A percentile compares a stretch with the other conserved stretches of the same genome.
Conservation (phyloP, 2,888 invertebrate genomes). For the Craniophora ligustri region DNA sequence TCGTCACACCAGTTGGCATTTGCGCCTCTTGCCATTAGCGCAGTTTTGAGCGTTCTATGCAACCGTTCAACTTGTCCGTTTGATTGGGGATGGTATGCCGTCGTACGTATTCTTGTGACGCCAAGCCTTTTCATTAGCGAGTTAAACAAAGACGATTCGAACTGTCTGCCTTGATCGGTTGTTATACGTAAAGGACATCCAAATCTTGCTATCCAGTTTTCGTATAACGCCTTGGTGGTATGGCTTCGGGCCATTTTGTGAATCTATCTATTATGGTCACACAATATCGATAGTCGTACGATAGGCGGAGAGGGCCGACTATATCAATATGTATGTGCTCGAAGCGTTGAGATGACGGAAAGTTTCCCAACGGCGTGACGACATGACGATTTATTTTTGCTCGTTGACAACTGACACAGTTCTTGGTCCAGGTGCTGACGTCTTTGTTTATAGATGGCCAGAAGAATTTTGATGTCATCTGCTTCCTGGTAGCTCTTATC, state of each 20-base stretch:
- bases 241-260: conserved; percentile 10
- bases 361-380: too few species aligned
- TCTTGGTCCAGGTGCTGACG: conserved; percentile 2
- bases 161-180: conserved; percentile 17
- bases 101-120: background rate
- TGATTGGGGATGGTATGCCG: too few species aligned
- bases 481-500: background rate
- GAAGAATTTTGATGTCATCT: conserved; percentile 3
- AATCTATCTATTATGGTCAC: conserved; percentile 9
- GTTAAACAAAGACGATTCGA: conserved; percentile 1
- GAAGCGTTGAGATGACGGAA: too few species aligned
- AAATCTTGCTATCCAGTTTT: too few species aligned
- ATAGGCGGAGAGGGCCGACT: too few species aligned
- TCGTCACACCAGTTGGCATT: conserved; percentile 1
- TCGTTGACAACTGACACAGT: conserved; percentile 3
- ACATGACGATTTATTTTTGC: conserved; percentile 6
- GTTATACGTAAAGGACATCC: conserved; percentile 1
- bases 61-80: too few species aligned
- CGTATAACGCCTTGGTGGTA: background rate
- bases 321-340: too few species aligned
- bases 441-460: conserved; percentile 9
- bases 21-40: too few species aligned
- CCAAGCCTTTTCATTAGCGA: conserved; percentile 1
- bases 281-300: conserved; percentile 2
- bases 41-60: too few species aligned